Base-by-base conservation (phyloP, 1,140 invertebrate species). In the Ruditapes philippinarum region DNA sequence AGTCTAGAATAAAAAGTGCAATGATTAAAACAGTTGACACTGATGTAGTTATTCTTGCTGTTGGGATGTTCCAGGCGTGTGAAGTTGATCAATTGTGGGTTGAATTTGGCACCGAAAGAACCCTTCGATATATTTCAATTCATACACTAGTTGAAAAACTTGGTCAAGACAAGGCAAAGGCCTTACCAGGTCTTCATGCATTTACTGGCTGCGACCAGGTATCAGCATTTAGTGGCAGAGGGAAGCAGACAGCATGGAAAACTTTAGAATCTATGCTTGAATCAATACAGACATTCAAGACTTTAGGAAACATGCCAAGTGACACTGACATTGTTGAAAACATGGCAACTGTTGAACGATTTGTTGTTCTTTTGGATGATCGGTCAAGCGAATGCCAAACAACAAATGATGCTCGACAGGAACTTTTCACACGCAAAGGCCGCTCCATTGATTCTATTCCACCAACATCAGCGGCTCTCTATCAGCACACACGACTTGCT, bases 11-110 rank as follows among this genome's bases (percentile, higher is more conserved):
- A 0, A 51, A 22, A 4, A 45, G n/a, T 5, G 22, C 62, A 14
- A 25, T 14, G 0, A 49, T 82, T n/a, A n/a, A 62, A 1, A 88
- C 54, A 36, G 57, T 81, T n/a, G 54, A 88, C 25, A 88, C 74
- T 7, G 86, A 88, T 82, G 79, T 82, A 49, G 83, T 85, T 17
- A n/a, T 74, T 7, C 45, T 92, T 28, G 91, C 90, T 42, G 81
- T 93, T 19, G 68, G 51, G 54, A 19, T 78, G 17, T 60, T 76
- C 45, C 19, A 40, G 42, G 31, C 42, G 28, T 40, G 92, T n/a
- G 33, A 19, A 12, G 0, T 83, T 3, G 17, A 57, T 40, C 70
- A 88, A 17, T 91, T 82, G n/a, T 84, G 19, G 51, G 54, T 89
- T 31, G 78, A 60, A 45, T 45, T 5, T 45, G 42, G 42, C 5